Percentiles rank a stretch among this genome's conserved stretches.
Evolutionary conservation across 2,888 invertebrate genomes (phyloP).

Genomic region (Hartigia nigra): DNA sequence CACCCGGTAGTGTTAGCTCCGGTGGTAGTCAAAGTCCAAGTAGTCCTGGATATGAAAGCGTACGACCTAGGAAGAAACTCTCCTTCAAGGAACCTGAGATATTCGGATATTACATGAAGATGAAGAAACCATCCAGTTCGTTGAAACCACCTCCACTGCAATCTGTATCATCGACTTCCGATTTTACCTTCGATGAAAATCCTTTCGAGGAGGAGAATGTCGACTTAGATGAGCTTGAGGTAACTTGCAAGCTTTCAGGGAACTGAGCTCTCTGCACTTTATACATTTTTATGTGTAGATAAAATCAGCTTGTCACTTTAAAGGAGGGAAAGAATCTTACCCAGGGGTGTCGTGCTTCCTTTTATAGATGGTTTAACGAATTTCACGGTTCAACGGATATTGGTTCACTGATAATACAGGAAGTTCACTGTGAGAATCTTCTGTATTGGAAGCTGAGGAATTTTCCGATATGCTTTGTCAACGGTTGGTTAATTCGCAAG

Average conservation of each 20-base stretch:
- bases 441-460: neutral
- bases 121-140: conserved; percentile 41
- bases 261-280: neutral
- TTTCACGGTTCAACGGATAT: neutral
- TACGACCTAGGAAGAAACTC: conserved; percentile 82
- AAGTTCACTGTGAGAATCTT: neutral
- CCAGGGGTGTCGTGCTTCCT: neutral
- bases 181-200: conserved; percentile 46
- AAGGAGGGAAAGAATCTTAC: neutral
- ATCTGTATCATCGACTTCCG: conserved; percentile 21
- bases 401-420: neutral
- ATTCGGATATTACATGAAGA: conserved; percentile 65
- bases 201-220: conserved; percentile 56
- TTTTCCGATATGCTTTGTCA: neutral
- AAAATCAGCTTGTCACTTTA: neutral
- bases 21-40: conserved; percentile 57
- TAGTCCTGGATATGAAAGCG: conserved; percentile 55
- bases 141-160: conserved; percentile 20
- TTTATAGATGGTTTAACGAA: neutral
- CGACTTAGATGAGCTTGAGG: conserved; percentile 62
- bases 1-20: conserved; percentile 51
- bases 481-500: neutral
- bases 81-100: conserved; percentile 90
- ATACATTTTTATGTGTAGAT: neutral
- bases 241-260: conserved; percentile 33